Evolutionary conservation across 2,888 invertebrate species (phyloP).

Genomic region (Ophonus ardosiacus): DNA sequence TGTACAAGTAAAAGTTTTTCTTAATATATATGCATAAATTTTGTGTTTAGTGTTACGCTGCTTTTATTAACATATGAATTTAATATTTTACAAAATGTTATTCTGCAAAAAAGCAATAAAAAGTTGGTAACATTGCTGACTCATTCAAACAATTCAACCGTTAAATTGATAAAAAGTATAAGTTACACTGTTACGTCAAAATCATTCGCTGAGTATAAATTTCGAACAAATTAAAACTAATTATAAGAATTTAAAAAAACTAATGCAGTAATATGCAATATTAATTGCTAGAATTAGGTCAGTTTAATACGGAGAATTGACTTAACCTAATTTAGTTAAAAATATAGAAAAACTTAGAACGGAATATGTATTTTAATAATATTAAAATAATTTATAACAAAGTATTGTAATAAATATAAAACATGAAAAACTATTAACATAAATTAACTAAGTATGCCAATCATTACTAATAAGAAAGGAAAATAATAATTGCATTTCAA

Average conservation of each 20-base stretch:
- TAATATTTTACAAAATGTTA: neutral
- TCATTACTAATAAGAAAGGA: too few relatives aligned
- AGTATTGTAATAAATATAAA: neutral
- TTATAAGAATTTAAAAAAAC: conserved; percentile 20
- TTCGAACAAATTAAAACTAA: conserved; percentile 7
- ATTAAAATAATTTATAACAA: neutral
- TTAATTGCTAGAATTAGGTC: conserved; percentile 24
- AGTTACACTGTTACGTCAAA: neutral
- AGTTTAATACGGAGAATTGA: conserved; percentile 12
- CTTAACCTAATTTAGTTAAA: neutral
- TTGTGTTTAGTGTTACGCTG: neutral
- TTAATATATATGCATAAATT: neutral
- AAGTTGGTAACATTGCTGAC: neutral
- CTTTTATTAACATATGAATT: neutral
- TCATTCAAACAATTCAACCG: neutral
- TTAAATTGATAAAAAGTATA: neutral
- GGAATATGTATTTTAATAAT: neutral
- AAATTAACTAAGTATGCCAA: neutral
- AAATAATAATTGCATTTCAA: neutral
- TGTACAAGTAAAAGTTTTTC: neutral
- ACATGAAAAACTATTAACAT: neutral
- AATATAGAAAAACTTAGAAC: neutral
- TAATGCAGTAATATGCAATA: neutral
- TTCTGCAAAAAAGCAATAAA: neutral
- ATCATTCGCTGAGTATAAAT: neutral